These are phyloP conservation scores for Petrolisthes cinctipes DNA, from an alignment of 2,888 invertebrate species.

Conservation along the genomic window DNA sequence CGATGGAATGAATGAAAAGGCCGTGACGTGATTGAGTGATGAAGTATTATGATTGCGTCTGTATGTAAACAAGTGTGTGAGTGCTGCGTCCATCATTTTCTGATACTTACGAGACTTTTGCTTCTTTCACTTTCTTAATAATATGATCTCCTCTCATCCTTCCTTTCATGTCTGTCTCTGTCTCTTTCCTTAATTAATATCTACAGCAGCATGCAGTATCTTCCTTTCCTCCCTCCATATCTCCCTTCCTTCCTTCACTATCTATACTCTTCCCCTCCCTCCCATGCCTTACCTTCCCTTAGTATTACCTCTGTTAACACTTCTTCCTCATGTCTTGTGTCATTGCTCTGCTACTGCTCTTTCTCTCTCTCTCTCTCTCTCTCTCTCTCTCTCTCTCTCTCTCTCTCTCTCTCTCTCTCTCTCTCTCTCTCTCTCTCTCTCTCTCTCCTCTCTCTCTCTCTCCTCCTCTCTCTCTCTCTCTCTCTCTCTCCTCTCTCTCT, in stretches of 20 bases:
- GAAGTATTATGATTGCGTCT: too few relatives aligned
- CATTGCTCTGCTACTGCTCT: not conserved
- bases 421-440: slow-evolving; percentile 11
- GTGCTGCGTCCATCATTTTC: too few relatives aligned
- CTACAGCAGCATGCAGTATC: too few relatives aligned
- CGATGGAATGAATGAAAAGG: too few relatives aligned
- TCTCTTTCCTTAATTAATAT: too few relatives aligned
- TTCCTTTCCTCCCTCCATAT: not conserved
- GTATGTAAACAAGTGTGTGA: too few relatives aligned
- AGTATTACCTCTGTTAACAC: not conserved
- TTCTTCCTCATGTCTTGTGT: not conserved
- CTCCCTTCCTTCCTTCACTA: not conserved
- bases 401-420: slow-evolving; percentile 15
- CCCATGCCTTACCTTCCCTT: not conserved
- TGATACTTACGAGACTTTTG: too few relatives aligned
- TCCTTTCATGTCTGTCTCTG: not conserved
- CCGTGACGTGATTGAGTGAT: too few relatives aligned
- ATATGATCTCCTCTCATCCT: not conserved
- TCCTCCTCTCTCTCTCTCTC: not conserved
- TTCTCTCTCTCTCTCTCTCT: slow-evolving; percentile 19
- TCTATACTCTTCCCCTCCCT: not conserved
- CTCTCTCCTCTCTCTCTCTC: not conserved
- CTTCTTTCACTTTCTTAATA: too few relatives aligned
- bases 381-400: slow-evolving; percentile 5
- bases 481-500: not conserved